Percentiles rank a stretch among this genome's conserved stretches.
These are phyloP conservation scores for Drosophila kepulauana DNA, from an alignment of 1,140 invertebrate genomes.

Conservation along the genomic window DNA sequence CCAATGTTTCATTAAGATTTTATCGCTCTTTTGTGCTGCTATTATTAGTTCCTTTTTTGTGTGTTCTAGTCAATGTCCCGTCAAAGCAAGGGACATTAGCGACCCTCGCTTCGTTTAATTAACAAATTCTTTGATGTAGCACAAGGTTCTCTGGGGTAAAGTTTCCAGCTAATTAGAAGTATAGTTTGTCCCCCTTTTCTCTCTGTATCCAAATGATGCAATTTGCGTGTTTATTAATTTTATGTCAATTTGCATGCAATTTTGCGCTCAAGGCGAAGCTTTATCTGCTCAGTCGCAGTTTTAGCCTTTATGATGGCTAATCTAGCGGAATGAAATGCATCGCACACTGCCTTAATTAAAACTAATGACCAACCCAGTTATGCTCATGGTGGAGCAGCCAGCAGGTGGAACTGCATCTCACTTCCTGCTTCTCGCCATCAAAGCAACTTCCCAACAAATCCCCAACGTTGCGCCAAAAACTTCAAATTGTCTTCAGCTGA, in stretches of 20 bases:
- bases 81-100: slow-evolving; percentile 53
- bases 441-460: slow-evolving; percentile 12
- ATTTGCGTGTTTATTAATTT: slow-evolving; percentile 81
- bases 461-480: slow-evolving; percentile 14
- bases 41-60: slow-evolving; percentile 5
- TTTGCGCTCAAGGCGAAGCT: slow-evolving; percentile 67
- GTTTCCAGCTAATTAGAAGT: slow-evolving; percentile 74
- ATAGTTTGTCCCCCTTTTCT: slow-evolving; percentile 1
- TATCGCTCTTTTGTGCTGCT: slow-evolving; percentile 30
- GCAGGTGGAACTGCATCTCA: slow-evolving; percentile 34
- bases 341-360: slow-evolving; percentile 67
- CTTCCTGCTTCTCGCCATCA: neutral
- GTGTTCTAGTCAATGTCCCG: slow-evolving; percentile 37
- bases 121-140: slow-evolving; percentile 55
- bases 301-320: slow-evolving; percentile 57
- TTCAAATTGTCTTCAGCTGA: slow-evolving; percentile 50
- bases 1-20: slow-evolving; percentile 60
- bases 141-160: slow-evolving; percentile 55
- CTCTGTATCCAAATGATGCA: slow-evolving; percentile 35
- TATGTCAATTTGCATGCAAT: slow-evolving; percentile 81
- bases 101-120: slow-evolving; percentile 56
- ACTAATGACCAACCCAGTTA: slow-evolving; percentile 58
- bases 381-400: neutral
- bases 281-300: slow-evolving; percentile 32
- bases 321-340: slow-evolving; percentile 63